Evolutionary conservation across 2,888 invertebrate genomes (phyloP), one percentile per base, ranked within the genome.

Genomic region (Exephanes ischioxanthus): DNA sequence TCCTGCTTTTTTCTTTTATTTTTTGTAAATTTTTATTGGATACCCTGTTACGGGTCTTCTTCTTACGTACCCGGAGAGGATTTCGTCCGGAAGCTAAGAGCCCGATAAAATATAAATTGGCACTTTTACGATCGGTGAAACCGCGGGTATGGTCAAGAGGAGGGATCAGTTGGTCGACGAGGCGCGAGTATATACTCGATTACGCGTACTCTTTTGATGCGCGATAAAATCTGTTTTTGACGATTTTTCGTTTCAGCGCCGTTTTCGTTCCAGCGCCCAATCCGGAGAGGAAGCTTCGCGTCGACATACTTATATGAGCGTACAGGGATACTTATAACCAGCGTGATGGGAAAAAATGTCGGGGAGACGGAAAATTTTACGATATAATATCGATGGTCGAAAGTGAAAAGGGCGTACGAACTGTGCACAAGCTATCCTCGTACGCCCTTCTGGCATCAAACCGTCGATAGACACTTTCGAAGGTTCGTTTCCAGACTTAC

Each of bases 191-290:
- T 72, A 85, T 83, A 77, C 85, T 82, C 84, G 81, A 63, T 63
- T 33, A 63, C 61, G 30, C 61, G 61, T n/a, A 30, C 61, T 33
- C 30, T 26, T 26, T 89, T 89, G 90, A 90, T 89, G 89, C 88
- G 87, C 89, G 51, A 86, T 91, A 90, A 91, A 91, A 88, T 90
- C 89, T 89, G 88, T 88, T 90, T 89, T 91, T 86, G 89, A 89
- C 87, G 90, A 91, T 89, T 88, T 90, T 88, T 90, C 87, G 86
- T 76, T 75, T 37, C n/a, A 37, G n/a, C 61, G 30, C 19, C 61
- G 14, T 79, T 51, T 26, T n/a, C n/a, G n/a, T n/a, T n/a, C n/a
- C n/a, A n/a, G n/a, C n/a, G n/a, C 48, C 30, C 55, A 22, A 45
- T 14, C 45, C 16, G 16, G 16, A 11, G 45, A 45, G 4, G 45